Conservation (phyloP, 2,113 vertebrate species). For the Aegotheles bennettii region DNA sequence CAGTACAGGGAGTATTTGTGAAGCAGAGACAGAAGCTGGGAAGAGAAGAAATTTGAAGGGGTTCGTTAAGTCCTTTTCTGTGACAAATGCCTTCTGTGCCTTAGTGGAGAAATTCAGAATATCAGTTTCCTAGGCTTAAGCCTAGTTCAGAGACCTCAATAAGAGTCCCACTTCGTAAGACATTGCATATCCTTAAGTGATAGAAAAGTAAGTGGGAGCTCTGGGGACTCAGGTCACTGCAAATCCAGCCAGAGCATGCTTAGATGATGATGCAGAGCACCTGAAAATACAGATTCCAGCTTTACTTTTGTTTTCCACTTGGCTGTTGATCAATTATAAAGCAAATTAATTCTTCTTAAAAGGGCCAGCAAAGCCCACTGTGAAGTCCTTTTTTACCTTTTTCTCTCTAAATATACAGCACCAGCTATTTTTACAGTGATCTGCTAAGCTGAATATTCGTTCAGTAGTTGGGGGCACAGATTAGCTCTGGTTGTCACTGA, state of each 20-base stretch:
- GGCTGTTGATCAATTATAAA: not conserved
- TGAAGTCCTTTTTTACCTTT: not conserved
- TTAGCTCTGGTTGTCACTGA: not conserved
- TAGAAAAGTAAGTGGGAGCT: not conserved
- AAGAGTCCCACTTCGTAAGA: not conserved
- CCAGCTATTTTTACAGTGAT: not conserved
- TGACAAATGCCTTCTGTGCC: not conserved
- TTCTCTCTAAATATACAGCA: not conserved
- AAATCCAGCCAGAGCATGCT: not conserved
- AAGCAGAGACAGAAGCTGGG: not conserved
- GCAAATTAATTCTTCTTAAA: not conserved
- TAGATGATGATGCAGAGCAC: not conserved
- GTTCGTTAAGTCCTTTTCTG: not conserved
- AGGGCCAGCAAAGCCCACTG: not conserved
- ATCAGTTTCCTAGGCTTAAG: not conserved
- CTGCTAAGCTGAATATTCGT: not conserved
- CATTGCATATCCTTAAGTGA: not conserved
- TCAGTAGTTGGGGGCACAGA: not conserved
- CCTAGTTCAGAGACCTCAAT: not conserved
- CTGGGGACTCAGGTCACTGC: not conserved
- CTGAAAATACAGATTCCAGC: not conserved
- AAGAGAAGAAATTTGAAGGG: not conserved
- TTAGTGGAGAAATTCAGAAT: not conserved
- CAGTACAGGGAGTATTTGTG: accelerated
- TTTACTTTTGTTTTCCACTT: not conserved